Base-by-base conservation (phyloP, 2,888 invertebrate species). In the Lasioglossum oenotherae region DNA sequence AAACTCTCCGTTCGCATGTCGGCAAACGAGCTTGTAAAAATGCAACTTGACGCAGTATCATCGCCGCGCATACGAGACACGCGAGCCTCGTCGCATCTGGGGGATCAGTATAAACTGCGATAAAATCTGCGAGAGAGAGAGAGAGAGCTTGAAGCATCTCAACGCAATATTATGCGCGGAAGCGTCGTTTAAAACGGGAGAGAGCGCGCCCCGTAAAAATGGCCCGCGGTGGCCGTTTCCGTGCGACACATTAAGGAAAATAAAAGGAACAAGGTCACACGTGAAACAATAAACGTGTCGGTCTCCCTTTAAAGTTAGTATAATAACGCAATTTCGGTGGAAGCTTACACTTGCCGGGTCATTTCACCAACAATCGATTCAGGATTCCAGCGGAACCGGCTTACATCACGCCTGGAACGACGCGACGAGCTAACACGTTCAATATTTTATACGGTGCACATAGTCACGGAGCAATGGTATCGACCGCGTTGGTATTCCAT, bases 331-430 rank as follows among this genome's bases (percentile, higher is more conserved):
- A 75, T 82, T 83, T 75, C 38, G 23, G 35, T 4, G 41, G 60
- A 67, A 41, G 71, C 44, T 80, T 80, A 75, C 57, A 46, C 31
- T 75, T 60, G 46, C 38, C 67, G 74, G 82, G 27, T 69, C 67
- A 74, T 78, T 78, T 81, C 46, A 5, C 35, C 14, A 16, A 23
- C 64, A 57, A 84, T 84, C 78, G 71, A 85, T 78, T 72, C 46
- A 19, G 14, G 75, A 38, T n/a, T 27, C 27, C 4, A 16, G 73
- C 46, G 31, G 49, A 53, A 19, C 64, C 64, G 31, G 71, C 60
- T 27, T 72, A 46, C 31, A 84, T 46, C 44, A 10, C 35, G 44
- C 10, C 72, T 31, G 69, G 46, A 69, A 53, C 53, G 12, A 16
- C 35, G n/a, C 53, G 12, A 16, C 35, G n/a, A 38, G 12, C n/a